Percentiles rank a stretch among this genome's conserved stretches.
phyloP scores from a whole-genome alignment of 1,140 invertebrate genomes.

The Brachionus rubens region DNA sequence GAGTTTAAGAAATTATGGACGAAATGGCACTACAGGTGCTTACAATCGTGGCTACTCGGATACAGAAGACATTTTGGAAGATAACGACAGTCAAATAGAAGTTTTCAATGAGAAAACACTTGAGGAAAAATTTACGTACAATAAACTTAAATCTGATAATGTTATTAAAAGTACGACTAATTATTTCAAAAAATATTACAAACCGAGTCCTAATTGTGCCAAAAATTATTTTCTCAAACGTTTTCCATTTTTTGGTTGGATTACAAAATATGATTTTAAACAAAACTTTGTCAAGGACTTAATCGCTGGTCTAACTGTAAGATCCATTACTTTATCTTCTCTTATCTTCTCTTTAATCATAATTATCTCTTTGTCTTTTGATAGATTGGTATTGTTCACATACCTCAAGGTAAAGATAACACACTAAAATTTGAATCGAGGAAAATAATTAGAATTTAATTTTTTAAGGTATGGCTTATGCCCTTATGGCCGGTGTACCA shows the following conservation, averaged over 20 bases:
- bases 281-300: conserved; percentile 57
- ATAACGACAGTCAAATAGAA: neutral
- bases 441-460: neutral
- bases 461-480: conserved; percentile 72
- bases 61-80: neutral
- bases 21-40: neutral
- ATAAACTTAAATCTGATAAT: conserved; percentile 26
- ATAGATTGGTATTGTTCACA: conserved; percentile 60
- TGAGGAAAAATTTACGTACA: conserved; percentile 19
- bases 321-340: neutral
- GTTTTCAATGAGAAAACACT: conserved; percentile 11
- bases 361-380: too few relatives aligned
- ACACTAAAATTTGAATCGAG: too few relatives aligned
- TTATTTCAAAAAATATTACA: conserved; percentile 46
- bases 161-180: conserved; percentile 1
- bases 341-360: neutral
- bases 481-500: conserved; percentile 76
- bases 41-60: neutral
- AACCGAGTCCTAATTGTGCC: conserved; percentile 8
- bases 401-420: conserved; percentile 57
- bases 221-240: conserved; percentile 46
- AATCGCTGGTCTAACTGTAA: conserved; percentile 59
- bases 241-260: conserved; percentile 53
- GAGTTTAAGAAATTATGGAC: neutral
- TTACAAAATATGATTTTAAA: conserved; percentile 58